Evolutionary conservation across 2,888 invertebrate species (phyloP).

Genomic region (Hypsopygia costalis): DNA sequence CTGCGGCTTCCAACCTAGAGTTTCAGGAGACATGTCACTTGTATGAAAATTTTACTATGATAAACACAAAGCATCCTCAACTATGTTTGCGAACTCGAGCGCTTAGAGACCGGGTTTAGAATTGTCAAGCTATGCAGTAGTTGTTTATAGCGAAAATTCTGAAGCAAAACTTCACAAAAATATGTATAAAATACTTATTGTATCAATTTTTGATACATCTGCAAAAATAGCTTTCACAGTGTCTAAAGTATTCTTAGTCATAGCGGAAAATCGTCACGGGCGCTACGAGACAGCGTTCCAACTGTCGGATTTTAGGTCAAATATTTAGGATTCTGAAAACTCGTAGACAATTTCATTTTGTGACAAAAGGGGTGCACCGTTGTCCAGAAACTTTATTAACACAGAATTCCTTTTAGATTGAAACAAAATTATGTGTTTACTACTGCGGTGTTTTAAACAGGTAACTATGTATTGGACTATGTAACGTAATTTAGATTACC

Average conservation of each 20-base stretch:
- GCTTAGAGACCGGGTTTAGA: too few species aligned
- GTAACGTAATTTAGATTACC: not conserved
- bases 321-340: conserved; percentile 6
- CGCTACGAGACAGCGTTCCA: not conserved
- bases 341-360: conserved; percentile 10
- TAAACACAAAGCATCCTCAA: conserved; percentile 5
- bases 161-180: too few species aligned
- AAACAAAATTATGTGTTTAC: conserved; percentile 5
- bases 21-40: conserved; percentile 6
- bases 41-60: conserved; percentile 14
- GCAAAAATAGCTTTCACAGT: not conserved
- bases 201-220: too few species aligned
- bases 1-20: conserved; percentile 13
- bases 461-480: not conserved
- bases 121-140: too few species aligned
- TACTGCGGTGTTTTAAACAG: conserved; percentile 1
- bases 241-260: not conserved
- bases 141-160: too few species aligned
- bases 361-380: conserved; percentile 8
- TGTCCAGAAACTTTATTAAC: conserved; percentile 9
- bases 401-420: conserved; percentile 9
- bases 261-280: not conserved
- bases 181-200: too few species aligned
- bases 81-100: not conserved
- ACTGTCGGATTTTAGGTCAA: conserved; percentile 7